Evolutionary conservation across 1,140 invertebrate genomes (phyloP).

Genomic region (Polypedilum pembai): DNA sequence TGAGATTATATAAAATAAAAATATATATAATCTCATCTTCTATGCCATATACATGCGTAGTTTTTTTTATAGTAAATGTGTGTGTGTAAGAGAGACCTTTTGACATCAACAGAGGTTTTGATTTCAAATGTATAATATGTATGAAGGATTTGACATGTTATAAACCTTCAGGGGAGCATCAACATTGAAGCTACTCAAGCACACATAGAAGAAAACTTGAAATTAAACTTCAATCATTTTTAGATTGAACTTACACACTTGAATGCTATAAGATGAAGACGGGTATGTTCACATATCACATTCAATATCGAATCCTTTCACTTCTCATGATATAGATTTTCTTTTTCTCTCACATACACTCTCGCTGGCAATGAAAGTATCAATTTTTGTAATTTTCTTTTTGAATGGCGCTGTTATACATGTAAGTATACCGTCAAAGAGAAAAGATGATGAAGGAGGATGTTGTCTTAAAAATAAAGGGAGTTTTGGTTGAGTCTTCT

Average conservation of each 20-base stretch:
- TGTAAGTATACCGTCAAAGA: neutral
- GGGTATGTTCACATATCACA: conserved; percentile 16
- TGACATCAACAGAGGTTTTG: conserved; percentile 16
- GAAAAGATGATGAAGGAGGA: neutral
- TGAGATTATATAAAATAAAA: conserved; percentile 15
- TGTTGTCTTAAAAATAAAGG: neutral
- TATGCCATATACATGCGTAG: neutral
- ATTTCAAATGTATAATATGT: neutral
- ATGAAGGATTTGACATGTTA: conserved; percentile 1
- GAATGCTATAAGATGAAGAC: conserved; percentile 2
- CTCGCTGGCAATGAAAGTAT: neutral
- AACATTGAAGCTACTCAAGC: conserved; percentile 10
- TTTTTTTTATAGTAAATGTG: neutral
- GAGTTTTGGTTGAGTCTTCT: neutral
- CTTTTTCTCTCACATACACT: neutral
- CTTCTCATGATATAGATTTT: neutral
- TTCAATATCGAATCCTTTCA: conserved; percentile 18
- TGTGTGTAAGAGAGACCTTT: neutral
- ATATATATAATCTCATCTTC: neutral
- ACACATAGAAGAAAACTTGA: neutral
- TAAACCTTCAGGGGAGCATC: conserved; percentile 15
- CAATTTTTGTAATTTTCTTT: conserved; percentile 16
- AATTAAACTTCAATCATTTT: conserved; percentile 19
- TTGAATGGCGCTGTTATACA: neutral
- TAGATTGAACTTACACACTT: conserved; percentile 18